Base-by-base conservation (phyloP, 2,113 vertebrate species). In the Oncorhynchus clarkii region DNA sequence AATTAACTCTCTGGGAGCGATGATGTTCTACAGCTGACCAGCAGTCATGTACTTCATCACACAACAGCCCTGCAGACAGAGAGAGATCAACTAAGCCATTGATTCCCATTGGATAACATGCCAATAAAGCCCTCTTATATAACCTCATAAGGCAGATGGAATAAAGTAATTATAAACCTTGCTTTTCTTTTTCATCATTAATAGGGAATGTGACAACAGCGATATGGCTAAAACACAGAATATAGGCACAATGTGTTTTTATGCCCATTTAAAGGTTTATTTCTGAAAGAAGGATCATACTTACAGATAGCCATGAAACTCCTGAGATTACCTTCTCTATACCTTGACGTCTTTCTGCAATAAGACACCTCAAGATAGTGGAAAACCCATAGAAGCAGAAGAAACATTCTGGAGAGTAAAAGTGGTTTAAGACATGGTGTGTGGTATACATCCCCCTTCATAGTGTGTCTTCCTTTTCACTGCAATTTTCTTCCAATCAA, bases 251-350 rank as follows among this genome's bases (percentile, higher is more conserved):
- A 20, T 60, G 20, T 59, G 16, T 12, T 60, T n/a, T 60, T 20
- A 60, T 60, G 16, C 5, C 20, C 18, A n/a, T 60, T n/a, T 60
- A 60, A 60, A 60, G 57, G 57, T 3, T 60, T 4, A 7, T 7
- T 60, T 7, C 57, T 64, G 62, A 27, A 29, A 20, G 11, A 26
- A 18, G 45, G 14, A 9, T 29, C 11, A 66, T 14, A 95, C 95
- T 95, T 92, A 96, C 95, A 96, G 94, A 74, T 91, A 94, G 64
- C 95, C 95, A 83, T 74, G 92, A 88, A 96, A 96, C 85, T 95
- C 94, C 71, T 93, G 89, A 24, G 95, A 96, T 0, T 92, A 92
- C 78, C 93, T 96, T 85, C 91, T 91, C 95, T 95, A 96, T 57
- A 95, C 93, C 5, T 88, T 93, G 73, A 93, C 93, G 85, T 95